Percentiles rank a stretch among this genome's conserved stretches.
Evolutionary conservation across 2,888 invertebrate species (phyloP).

Genomic region (Cosmorhoe ocellata): DNA sequence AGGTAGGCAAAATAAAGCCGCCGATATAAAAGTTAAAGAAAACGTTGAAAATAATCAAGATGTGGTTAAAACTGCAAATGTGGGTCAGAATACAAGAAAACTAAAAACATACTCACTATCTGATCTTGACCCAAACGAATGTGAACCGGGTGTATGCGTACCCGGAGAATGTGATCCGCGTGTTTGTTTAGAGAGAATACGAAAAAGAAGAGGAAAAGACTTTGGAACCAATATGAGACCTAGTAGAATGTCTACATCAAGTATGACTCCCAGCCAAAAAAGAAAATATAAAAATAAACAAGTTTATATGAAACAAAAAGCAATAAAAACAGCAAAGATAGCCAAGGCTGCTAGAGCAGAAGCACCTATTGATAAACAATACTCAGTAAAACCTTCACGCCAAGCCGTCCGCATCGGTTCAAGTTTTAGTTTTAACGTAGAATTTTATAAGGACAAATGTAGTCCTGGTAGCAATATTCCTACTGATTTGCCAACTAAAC

Average conservation of each 20-base stretch:
- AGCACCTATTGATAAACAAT: constrained; percentile 3
- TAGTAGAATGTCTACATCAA: constrained; percentile 5
- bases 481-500: not conserved
- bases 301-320: constrained; percentile 2
- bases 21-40: constrained; percentile 1
- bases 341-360: too few relatives aligned
- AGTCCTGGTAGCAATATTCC: not conserved
- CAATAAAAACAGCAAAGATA: not conserved
- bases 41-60: not conserved
- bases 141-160: constrained; percentile 16
- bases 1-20: constrained; percentile 4
- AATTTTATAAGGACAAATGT: constrained; percentile 41
- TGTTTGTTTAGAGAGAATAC: constrained; percentile 13
- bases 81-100: constrained; percentile 16
- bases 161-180: constrained; percentile 21
- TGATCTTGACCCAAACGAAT: constrained; percentile 17
- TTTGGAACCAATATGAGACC: constrained; percentile 10
- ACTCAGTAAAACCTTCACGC: constrained; percentile 7
- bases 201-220: constrained; percentile 6
- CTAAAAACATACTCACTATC: constrained; percentile 3
- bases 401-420: constrained; percentile 43
- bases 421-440: constrained; percentile 42
- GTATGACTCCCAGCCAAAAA: constrained; percentile 14
- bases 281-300: not conserved
- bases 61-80: constrained; percentile 8